These are phyloP conservation scores for Nemoura dubitans DNA, from an alignment of 2,888 invertebrate genomes.

Conservation along the genomic window DNA sequence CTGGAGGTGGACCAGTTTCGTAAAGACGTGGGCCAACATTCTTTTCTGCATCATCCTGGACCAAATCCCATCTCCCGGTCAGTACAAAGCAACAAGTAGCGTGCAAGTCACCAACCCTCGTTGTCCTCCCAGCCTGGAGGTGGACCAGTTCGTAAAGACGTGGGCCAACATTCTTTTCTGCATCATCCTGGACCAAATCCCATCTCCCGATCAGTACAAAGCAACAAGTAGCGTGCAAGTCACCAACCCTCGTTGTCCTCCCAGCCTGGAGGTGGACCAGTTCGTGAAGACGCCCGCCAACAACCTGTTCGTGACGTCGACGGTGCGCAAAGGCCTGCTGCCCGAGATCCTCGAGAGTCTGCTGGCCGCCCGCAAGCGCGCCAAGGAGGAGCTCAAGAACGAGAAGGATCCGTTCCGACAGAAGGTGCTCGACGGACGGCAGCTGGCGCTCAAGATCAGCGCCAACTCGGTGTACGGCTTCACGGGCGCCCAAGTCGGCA, in stretches of 20 bases:
- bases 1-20: slow-evolving; percentile 76
- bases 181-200: too few species aligned
- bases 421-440: slow-evolving; percentile 95
- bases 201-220: too few species aligned
- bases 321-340: slow-evolving; percentile 88
- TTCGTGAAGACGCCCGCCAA: slow-evolving; percentile 90
- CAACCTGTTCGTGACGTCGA: slow-evolving; percentile 88
- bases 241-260: background rate
- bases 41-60: too few species aligned
- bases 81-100: too few species aligned
- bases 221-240: too few species aligned
- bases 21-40: too few species aligned
- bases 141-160: slow-evolving; percentile 85
- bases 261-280: slow-evolving; percentile 69
- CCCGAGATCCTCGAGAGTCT: slow-evolving; percentile 96
- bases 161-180: slow-evolving; percentile 92
- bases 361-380: slow-evolving; percentile 89
- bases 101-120: too few species aligned
- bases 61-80: too few species aligned
- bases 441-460: slow-evolving; percentile 96
- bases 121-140: slow-evolving; percentile 60
- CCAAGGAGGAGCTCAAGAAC: slow-evolving; percentile 92
- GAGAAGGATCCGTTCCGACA: slow-evolving; percentile 94
- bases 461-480: slow-evolving; percentile 99
- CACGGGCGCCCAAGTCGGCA: slow-evolving; percentile 98